phyloP scores from a whole-genome alignment of 2,888 invertebrate genomes.

The Augochlorella aurata region DNA sequence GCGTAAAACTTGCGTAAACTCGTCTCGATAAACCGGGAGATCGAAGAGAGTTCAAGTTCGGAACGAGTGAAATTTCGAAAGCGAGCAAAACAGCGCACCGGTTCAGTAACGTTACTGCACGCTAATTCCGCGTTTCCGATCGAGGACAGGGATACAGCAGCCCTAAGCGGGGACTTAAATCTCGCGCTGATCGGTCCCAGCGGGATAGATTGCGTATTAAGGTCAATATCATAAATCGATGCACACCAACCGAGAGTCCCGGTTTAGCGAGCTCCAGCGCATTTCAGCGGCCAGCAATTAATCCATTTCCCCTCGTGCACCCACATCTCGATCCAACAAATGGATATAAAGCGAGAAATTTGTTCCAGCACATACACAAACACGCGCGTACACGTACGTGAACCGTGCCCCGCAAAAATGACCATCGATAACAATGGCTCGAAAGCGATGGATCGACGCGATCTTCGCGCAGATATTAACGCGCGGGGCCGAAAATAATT shows the following conservation, averaged over 20 bases:
- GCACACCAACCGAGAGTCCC: neutral
- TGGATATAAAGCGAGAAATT: slow-evolving; percentile 4
- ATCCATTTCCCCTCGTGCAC: neutral
- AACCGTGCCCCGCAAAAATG: slow-evolving; percentile 3
- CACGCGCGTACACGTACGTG: neutral
- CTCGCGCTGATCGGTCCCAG: neutral
- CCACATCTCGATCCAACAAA: neutral
- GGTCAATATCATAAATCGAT: slow-evolving; percentile 39
- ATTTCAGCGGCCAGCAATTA: slow-evolving; percentile 18
- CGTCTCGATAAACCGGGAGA: neutral
- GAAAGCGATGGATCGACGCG: neutral
- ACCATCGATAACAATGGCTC: neutral
- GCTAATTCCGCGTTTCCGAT: neutral
- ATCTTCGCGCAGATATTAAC: neutral
- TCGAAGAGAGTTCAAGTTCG: neutral
- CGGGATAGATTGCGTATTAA: slow-evolving; percentile 37
- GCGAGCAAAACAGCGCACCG: neutral
- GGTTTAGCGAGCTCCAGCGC: neutral
- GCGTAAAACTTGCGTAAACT: slow-evolving; percentile 7
- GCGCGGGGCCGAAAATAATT: slow-evolving; percentile 1
- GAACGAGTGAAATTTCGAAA: slow-evolving; percentile 1
- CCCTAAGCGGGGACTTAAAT: neutral
- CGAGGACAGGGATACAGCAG: neutral
- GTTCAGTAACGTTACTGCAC: neutral
- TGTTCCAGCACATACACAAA: neutral